Evolutionary conservation across 2,113 vertebrate species (phyloP).

Genomic region (Brachionichthys hirsutus): DNA sequence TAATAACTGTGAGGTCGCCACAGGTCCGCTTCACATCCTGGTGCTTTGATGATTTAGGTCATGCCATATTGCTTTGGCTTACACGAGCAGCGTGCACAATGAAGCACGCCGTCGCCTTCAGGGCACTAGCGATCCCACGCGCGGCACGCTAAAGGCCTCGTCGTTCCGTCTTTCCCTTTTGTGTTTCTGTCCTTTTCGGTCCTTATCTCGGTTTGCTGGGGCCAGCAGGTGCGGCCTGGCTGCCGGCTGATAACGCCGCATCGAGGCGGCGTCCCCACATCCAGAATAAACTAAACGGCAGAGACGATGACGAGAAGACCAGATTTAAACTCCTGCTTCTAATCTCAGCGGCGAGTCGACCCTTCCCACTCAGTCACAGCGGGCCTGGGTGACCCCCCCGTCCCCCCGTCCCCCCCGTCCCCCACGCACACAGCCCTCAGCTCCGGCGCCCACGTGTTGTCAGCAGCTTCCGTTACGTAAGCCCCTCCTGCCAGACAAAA

Average conservation of each 20-base stretch:
- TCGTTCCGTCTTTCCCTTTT: neutral
- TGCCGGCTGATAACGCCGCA: neutral
- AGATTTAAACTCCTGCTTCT: neutral
- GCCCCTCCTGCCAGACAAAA: constrained; percentile 67
- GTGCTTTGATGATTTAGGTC: constrained; percentile 13
- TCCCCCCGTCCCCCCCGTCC: constrained; percentile 14
- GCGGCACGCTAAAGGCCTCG: neutral
- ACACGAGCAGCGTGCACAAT: constrained; percentile 2
- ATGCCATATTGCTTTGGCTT: constrained; percentile 23
- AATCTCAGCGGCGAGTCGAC: constrained; percentile 15
- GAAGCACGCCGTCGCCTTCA: constrained; percentile 18
- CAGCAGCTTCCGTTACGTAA: constrained; percentile 71
- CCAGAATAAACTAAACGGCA: no score
- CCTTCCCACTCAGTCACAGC: constrained; percentile 30
- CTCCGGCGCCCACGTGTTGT: constrained; percentile 72
- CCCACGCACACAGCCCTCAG: constrained; percentile 49
- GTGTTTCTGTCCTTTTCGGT: constrained; percentile 1
- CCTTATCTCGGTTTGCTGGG: constrained; percentile 2
- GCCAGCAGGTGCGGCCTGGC: neutral
- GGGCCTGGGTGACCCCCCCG: constrained; percentile 55
- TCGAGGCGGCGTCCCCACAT: neutral
- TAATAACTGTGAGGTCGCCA: neutral
- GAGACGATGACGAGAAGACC: neutral
- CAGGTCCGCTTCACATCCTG: neutral
- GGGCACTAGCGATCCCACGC: neutral